A percentile compares a stretch with the other conserved stretches of the same genome.
These are phyloP conservation scores for Perca flavescens DNA, from an alignment of 2,113 vertebrate genomes.

Conservation along the genomic window DNA sequence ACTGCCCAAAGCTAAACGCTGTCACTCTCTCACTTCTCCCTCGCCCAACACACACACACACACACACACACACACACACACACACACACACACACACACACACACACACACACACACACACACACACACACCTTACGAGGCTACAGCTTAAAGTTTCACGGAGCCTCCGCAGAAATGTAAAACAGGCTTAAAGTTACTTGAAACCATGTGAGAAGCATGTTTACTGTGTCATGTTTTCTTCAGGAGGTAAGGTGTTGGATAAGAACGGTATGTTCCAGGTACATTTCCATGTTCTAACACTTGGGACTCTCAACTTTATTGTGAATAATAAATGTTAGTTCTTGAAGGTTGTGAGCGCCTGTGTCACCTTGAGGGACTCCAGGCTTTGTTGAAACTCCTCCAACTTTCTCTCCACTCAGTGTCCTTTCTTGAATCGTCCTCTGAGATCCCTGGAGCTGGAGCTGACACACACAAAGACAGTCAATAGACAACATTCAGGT, in stretches of 20 bases:
- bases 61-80: too few relatives aligned
- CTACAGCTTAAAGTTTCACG: too few relatives aligned
- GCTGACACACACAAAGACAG: slow-evolving; percentile 39
- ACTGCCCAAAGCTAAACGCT: too few relatives aligned
- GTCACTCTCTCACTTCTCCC: too few relatives aligned
- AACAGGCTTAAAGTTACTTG: not conserved
- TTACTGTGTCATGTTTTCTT: not conserved
- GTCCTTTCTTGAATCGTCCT: slow-evolving; percentile 67
- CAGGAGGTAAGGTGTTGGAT: not conserved
- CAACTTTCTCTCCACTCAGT: slow-evolving; percentile 57
- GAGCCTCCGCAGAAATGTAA: too few relatives aligned
- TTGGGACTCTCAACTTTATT: not conserved
- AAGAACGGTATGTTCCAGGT: too few relatives aligned
- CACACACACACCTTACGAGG: too few relatives aligned
- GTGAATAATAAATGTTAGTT: too few relatives aligned
- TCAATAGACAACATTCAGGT: not conserved
- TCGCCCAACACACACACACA: too few relatives aligned
- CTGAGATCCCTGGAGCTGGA: slow-evolving; percentile 76
- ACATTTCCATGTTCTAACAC: not conserved
- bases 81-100: too few relatives aligned
- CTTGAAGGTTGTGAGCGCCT: not conserved
- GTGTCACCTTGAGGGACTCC: slow-evolving; percentile 77
- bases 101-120: too few relatives aligned
- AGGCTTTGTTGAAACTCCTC: slow-evolving; percentile 74
- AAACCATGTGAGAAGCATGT: too few relatives aligned